These are phyloP conservation scores for Chrysochloris asiatica DNA, from an alignment of 2,113 vertebrate genomes.

Conservation along the genomic window DNA sequence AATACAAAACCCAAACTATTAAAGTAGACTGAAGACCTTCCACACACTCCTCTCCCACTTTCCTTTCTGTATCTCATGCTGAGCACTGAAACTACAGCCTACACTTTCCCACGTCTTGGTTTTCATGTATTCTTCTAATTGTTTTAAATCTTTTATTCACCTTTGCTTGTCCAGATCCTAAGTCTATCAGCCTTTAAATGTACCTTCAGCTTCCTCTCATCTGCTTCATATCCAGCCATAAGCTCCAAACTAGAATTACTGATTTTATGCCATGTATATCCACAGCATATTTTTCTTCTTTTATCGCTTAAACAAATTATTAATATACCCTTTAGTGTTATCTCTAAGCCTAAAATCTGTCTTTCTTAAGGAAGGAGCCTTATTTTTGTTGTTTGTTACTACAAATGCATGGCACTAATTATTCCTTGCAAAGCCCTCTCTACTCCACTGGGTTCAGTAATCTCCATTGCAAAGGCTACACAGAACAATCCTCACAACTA, in stretches of 20 bases:
- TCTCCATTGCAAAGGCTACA: too few species aligned
- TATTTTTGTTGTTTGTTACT: neutral
- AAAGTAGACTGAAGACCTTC: too few species aligned
- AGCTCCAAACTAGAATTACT: neutral
- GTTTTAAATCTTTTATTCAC: neutral
- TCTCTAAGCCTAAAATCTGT: neutral
- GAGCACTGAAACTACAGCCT: neutral
- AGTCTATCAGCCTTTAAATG: neutral
- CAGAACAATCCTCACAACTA: too few species aligned
- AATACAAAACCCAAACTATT: too few species aligned
- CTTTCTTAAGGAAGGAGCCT: neutral
- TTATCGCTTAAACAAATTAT: slow-evolving; percentile 37
- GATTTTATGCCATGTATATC: neutral
- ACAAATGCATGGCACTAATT: too few species aligned
- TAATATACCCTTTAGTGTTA: neutral
- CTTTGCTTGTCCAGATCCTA: neutral
- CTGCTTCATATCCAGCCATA: neutral
- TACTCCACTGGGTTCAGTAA: too few species aligned
- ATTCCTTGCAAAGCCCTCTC: too few species aligned
- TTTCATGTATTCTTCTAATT: neutral
- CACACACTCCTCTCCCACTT: neutral
- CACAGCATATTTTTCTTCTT: slow-evolving; percentile 9
- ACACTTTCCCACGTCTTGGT: neutral
- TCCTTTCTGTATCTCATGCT: neutral
- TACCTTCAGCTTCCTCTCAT: neutral